Percentiles rank a stretch among this genome's conserved stretches.
These are phyloP conservation scores for Nomia melanderi DNA, from an alignment of 1,140 invertebrate species.

Conservation along the genomic window DNA sequence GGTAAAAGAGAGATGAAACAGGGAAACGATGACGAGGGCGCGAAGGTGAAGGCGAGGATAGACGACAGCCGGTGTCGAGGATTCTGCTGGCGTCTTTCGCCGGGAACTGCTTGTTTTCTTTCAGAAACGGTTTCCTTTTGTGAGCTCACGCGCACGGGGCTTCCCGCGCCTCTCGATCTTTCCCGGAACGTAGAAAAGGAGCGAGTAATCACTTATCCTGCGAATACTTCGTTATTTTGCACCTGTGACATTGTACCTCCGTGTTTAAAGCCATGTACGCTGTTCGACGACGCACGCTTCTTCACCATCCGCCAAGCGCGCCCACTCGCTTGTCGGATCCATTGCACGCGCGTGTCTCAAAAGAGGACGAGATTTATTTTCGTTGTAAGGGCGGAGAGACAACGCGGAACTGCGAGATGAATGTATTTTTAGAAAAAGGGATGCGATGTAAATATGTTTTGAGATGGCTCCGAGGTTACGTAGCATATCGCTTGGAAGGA, in stretches of 20 bases:
- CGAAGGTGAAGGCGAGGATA: background rate
- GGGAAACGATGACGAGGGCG: background rate
- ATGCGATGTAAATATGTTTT: background rate
- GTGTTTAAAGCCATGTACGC: background rate
- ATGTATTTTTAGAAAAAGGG: background rate
- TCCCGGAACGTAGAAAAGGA: background rate
- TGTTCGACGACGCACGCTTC: background rate
- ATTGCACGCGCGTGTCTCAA: background rate
- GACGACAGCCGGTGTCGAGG: constrained; percentile 1
- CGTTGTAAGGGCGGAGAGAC: background rate
- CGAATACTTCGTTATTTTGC: constrained; percentile 34
- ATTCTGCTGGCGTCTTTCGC: background rate
- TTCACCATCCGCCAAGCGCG: background rate
- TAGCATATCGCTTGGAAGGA: too few relatives aligned
- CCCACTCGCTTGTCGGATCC: background rate
- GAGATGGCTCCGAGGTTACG: background rate
- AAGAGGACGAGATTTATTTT: constrained; percentile 14
- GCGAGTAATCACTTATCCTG: constrained; percentile 3
- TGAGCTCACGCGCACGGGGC: background rate
- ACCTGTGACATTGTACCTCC: constrained; percentile 8
- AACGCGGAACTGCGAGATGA: background rate
- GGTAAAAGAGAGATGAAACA: background rate
- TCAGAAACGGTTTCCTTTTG: constrained; percentile 17
- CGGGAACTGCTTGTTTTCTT: background rate
- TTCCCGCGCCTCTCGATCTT: background rate